Evolutionary conservation across 2,113 vertebrate species (phyloP), one percentile per base, ranked within the genome.

Genomic region (Dascyllus trimaculatus): DNA sequence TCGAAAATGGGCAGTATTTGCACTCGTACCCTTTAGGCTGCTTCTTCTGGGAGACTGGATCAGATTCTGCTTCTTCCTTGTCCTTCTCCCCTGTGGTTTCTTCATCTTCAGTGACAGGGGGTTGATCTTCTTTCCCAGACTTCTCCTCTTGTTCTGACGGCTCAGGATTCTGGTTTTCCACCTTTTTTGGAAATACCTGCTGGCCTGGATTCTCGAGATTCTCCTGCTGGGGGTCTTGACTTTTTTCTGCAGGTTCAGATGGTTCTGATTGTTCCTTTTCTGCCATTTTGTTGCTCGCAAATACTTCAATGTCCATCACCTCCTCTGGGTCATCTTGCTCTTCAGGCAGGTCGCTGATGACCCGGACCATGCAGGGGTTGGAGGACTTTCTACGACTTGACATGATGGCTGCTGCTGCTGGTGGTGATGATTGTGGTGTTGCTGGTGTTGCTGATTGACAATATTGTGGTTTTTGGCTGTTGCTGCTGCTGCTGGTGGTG

Each of bases 311-410:
- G 61, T 89, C 89, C 87, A 84, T 88, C 11, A 71, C 45, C n/a
- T 87, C 87, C 68, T 83, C 80, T 0, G 72, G 74, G 35, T 87
- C 87, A 1, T 95, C 94, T 60, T 94, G 94, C 68, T 95, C 94
- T 3, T 87, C 0, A 2, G 78, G 85, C 0, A 94, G 82, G 77
- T 96, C 93, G 0, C 90, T 90, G 53, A 94, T 72, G 46, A 95
- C 91, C 75, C 95, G 94, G 17, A 99, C 95, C 96, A 98, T 96
- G 87, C 96, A 98, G 0, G 98, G 97, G 40, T 93, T 96, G 1
- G 96, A 97, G 4, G 96, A 97, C 85, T 98, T 99, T 29, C 98
- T 96, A 81, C 97, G 97, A 88, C 96, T 97, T 32, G 98, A 97
- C 97, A 99, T 99, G 80, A 71, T 69, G 67, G 52, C 59, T 75